These are phyloP conservation scores for Archocentrus centrarchus DNA, from an alignment of 2,113 vertebrate species.

Conservation along the genomic window DNA sequence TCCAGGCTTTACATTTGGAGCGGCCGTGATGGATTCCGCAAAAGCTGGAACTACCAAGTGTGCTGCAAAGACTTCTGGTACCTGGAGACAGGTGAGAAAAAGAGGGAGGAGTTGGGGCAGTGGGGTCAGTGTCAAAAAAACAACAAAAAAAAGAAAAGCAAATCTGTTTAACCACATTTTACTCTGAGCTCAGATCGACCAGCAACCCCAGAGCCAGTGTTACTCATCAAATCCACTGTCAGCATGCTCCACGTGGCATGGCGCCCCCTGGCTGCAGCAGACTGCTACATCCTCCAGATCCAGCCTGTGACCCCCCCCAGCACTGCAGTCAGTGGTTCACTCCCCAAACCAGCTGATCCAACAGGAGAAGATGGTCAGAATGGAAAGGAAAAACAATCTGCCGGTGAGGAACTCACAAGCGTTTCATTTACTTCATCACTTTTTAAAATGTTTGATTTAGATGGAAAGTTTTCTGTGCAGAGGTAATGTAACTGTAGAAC, in stretches of 20 bases:
- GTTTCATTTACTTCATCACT: neutral
- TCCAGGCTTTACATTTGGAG: constrained; percentile 97
- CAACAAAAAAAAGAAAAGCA: neutral
- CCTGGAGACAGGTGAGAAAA: constrained; percentile 92
- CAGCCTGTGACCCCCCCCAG: constrained; percentile 76
- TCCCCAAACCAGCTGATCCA: neutral
- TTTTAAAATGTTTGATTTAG: neutral
- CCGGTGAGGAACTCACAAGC: constrained; percentile 26
- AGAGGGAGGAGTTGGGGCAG: neutral
- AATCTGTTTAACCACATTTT: neutral
- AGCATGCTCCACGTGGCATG: constrained; percentile 95
- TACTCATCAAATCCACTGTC: constrained; percentile 93
- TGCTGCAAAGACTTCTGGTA: constrained; percentile 99
- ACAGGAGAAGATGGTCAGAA: constrained; percentile 17
- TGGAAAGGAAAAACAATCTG: neutral
- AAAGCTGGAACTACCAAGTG: constrained; percentile 95
- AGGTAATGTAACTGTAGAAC: neutral
- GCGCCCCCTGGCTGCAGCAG: constrained; percentile 93
- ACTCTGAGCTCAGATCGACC: constrained; percentile 85
- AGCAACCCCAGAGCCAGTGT: constrained; percentile 86
- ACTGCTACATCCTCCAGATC: constrained; percentile 92
- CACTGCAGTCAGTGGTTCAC: neutral
- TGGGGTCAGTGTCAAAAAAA: accelerated
- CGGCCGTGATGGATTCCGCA: constrained; percentile 94
- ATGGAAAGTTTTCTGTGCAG: neutral